phyloP scores from a whole-genome alignment of 2,113 vertebrate species.

The Chloebia gouldiae region DNA sequence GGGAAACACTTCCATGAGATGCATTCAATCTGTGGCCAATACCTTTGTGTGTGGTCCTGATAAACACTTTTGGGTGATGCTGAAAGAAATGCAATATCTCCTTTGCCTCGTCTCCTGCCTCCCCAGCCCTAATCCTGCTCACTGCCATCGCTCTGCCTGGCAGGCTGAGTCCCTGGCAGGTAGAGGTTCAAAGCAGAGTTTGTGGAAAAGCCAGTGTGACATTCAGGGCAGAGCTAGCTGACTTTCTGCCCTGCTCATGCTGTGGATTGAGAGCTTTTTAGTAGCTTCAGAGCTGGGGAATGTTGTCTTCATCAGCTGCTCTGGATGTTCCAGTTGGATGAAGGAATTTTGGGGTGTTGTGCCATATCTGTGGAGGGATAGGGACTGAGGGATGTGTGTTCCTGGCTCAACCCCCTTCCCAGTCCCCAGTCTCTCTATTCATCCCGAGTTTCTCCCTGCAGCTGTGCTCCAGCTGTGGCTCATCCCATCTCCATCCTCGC shows the following conservation, averaged over 20 bases:
- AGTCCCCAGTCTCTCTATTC: neutral
- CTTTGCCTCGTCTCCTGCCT: neutral
- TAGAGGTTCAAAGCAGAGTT: neutral
- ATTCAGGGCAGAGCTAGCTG: neutral
- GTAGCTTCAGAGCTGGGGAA: neutral
- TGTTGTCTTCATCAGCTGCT: neutral
- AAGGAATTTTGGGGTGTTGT: neutral
- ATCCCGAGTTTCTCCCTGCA: neutral
- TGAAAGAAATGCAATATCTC: neutral
- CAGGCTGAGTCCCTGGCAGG: neutral
- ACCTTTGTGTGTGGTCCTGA: conserved; percentile 36
- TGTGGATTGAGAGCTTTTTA: neutral
- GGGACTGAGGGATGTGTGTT: neutral
- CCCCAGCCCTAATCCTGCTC: neutral
- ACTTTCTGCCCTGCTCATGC: rapidly evolving
- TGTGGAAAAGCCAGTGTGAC: neutral
- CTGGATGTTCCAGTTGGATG: neutral
- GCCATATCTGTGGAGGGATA: rapidly evolving
- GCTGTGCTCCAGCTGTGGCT: neutral
- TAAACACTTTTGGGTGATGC: conserved; percentile 24
- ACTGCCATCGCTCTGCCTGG: neutral
- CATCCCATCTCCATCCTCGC: neutral
- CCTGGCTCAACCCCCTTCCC: neutral
- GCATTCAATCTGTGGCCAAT: neutral
- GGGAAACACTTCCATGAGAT: neutral